Conservation (phyloP, 2,797 vertebrate species). For the Cephalopachus bancanus region DNA sequence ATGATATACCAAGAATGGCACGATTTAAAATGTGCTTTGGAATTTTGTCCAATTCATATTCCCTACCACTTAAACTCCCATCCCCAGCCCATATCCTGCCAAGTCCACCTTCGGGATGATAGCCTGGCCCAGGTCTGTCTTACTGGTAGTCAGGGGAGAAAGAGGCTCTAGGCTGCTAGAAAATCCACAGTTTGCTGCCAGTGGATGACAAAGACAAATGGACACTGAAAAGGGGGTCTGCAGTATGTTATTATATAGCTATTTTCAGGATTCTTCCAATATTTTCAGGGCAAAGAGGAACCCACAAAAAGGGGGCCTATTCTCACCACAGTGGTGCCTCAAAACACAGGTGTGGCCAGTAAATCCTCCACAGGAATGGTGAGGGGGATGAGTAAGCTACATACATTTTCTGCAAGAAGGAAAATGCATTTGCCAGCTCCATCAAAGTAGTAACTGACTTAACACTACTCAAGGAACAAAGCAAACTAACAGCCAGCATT, state of each 20-base stretch:
- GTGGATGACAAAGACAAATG: background rate
- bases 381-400: background rate
- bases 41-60: conserved; percentile 8
- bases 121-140: background rate
- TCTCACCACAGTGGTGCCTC: background rate
- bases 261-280: background rate
- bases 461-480: background rate
- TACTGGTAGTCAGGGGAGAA: background rate
- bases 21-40: conserved; percentile 12
- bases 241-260: background rate
- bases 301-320: background rate
- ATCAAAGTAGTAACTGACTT: background rate
- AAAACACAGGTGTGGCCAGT: background rate
- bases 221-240: background rate
- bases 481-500: background rate
- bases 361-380: background rate
- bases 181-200: background rate
- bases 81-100: background rate
- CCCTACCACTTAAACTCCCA: background rate
- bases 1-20: background rate
- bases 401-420: background rate
- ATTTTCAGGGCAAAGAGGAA: background rate
- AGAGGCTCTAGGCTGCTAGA: conserved; percentile 1
- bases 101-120: background rate
- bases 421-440: background rate